Percentiles rank a stretch among this genome's conserved stretches.
These are phyloP conservation scores for Nineta flava DNA, from an alignment of 2,888 invertebrate species.

Conservation along the genomic window DNA sequence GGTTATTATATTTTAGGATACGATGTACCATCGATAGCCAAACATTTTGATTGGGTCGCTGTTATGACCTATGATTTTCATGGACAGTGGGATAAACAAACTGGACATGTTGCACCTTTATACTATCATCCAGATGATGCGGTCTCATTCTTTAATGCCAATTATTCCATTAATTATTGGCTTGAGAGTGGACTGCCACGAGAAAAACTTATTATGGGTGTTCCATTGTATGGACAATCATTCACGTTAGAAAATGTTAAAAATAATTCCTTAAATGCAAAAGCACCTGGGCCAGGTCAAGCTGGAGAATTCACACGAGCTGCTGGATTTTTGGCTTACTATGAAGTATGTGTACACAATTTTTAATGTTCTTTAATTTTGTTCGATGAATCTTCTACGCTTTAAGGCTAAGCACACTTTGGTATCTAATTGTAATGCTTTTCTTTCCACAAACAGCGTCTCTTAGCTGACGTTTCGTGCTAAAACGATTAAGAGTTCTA, in stretches of 20 bases:
- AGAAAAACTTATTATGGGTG: conserved; percentile 71
- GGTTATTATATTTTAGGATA: conserved; percentile 34
- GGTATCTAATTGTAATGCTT: too few species aligned
- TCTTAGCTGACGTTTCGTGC: too few species aligned
- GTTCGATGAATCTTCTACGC: too few species aligned
- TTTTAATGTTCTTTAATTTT: conserved; percentile 2
- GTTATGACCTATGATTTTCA: conserved; percentile 89
- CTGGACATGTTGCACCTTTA: conserved; percentile 77
- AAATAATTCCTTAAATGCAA: conserved; percentile 52
- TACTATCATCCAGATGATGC: conserved; percentile 72
- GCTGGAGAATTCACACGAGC: conserved; percentile 76
- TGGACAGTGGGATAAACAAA: conserved; percentile 84
- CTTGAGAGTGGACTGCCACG: conserved; percentile 68
- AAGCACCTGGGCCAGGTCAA: conserved; percentile 60
- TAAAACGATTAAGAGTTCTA: too few species aligned
- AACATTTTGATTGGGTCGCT: conserved; percentile 74
- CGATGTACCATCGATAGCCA: conserved; percentile 58
- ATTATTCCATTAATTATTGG: conserved; percentile 82
- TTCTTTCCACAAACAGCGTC: too few species aligned
- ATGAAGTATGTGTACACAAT: conserved; percentile 42
- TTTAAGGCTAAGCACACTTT: too few species aligned
- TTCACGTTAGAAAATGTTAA: conserved; percentile 49
- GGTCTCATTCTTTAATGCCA: conserved; percentile 67
- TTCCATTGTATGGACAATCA: conserved; percentile 79
- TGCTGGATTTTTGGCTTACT: conserved; percentile 75